Evolutionary conservation across 1,140 invertebrate genomes (phyloP).

Genomic region (Nephila pilipes): DNA sequence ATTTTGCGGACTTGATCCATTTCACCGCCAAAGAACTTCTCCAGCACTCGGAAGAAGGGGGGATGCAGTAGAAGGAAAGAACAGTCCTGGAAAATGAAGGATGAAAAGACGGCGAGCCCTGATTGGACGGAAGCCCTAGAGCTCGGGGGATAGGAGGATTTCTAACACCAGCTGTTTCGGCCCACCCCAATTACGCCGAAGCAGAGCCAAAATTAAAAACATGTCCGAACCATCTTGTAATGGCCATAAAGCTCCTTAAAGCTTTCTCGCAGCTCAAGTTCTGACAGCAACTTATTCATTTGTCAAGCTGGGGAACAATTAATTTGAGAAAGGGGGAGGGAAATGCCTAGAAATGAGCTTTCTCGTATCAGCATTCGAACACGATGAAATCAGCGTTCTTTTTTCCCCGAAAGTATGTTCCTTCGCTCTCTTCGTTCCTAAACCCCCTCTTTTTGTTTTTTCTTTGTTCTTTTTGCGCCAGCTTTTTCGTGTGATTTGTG

Average conservation of each 20-base stretch:
- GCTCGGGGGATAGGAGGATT: constrained; percentile 47
- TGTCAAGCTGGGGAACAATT: constrained; percentile 69
- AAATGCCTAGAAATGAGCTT: constrained; percentile 43
- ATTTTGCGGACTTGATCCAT: constrained; percentile 43
- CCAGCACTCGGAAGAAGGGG: background rate
- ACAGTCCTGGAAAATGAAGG: constrained; percentile 71
- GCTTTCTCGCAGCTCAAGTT: constrained; percentile 62
- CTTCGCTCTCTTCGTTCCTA: background rate
- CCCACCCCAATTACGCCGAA: constrained; percentile 55
- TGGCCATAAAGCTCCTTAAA: constrained; percentile 75
- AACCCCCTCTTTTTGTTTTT: background rate
- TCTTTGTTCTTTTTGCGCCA: background rate
- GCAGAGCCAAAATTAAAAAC: constrained; percentile 68
- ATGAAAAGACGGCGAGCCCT: constrained; percentile 64
- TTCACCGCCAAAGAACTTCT: background rate
- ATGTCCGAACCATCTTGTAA: constrained; percentile 56
- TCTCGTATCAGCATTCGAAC: constrained; percentile 50
- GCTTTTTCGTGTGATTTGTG: constrained; percentile 68
- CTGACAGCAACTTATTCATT: constrained; percentile 69
- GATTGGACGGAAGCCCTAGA: constrained; percentile 59
- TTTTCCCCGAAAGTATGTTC: background rate
- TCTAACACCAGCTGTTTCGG: constrained; percentile 67
- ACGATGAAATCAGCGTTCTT: background rate
- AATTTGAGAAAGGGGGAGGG: constrained; percentile 55
- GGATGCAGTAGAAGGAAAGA: constrained; percentile 40